A percentile compares a stretch with the other conserved stretches of the same genome.
phyloP scores from a whole-genome alignment of 2,888 invertebrate species.

The Melipona bicolor region DNA sequence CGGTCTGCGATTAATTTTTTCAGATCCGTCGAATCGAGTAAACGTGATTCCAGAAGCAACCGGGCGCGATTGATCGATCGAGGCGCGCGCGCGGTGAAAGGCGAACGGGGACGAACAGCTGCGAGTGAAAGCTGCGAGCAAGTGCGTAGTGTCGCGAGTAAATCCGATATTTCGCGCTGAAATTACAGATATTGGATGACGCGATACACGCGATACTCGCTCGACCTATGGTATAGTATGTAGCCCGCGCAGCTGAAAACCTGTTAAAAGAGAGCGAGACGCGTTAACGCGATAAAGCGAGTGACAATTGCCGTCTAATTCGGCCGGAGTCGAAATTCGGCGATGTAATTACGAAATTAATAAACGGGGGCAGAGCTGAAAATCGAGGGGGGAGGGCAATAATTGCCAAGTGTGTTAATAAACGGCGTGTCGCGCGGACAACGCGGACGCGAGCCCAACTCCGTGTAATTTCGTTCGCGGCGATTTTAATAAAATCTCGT shows the following conservation, averaged over 20 bases:
- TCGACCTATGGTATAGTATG: no score
- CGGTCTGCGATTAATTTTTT: not conserved
- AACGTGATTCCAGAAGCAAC: not conserved
- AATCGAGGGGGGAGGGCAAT: not conserved
- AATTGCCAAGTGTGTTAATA: slow-evolving; percentile 25
- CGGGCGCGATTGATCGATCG: not conserved
- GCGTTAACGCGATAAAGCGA: not conserved
- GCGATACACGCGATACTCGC: not conserved
- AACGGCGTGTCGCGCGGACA: not conserved
- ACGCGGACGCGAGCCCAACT: not conserved
- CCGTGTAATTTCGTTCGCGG: slow-evolving; percentile 11
- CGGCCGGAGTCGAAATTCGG: not conserved
- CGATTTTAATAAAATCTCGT: slow-evolving; percentile 10
- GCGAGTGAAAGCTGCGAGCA: slow-evolving; percentile 5
- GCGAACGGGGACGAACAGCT: not conserved
- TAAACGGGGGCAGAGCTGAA: slow-evolving; percentile 11
- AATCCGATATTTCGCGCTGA: slow-evolving; percentile 8
- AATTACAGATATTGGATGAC: slow-evolving; percentile 4
- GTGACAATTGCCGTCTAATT: not conserved
- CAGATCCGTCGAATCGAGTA: not conserved
- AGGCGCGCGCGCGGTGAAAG: slow-evolving; percentile 5
- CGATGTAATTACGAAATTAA: slow-evolving; percentile 32
- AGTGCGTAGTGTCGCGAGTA: not conserved
- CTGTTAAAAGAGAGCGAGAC: not conserved
- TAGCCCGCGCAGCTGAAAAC: not conserved